Evolutionary conservation across 2,797 vertebrate species (phyloP).

Genomic region (Chaetophractus vellerosus): DNA sequence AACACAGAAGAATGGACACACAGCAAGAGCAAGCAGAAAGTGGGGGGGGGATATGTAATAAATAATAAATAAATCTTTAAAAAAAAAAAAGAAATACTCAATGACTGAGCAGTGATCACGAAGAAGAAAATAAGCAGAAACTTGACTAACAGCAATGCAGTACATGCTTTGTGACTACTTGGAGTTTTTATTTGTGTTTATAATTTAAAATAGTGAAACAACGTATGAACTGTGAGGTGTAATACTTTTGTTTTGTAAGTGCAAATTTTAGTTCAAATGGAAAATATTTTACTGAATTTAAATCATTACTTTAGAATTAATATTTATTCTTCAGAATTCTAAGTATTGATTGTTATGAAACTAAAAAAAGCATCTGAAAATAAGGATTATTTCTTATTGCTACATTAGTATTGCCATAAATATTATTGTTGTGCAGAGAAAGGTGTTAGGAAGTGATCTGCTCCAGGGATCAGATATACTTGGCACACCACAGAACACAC

Average conservation of each 20-base stretch:
- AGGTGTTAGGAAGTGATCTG: neutral
- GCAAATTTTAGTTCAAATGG: neutral
- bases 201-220: neutral
- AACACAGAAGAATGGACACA: too few relatives aligned
- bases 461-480: neutral
- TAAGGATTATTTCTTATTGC: neutral
- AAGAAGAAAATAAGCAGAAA: too few relatives aligned
- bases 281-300: constrained; percentile 36
- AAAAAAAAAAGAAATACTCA: too few relatives aligned
- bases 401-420: too few relatives aligned
- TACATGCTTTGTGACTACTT: too few relatives aligned
- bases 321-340: constrained; percentile 25
- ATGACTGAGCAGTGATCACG: too few relatives aligned
- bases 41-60: too few relatives aligned
- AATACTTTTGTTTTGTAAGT: constrained; percentile 15
- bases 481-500: neutral
- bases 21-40: too few relatives aligned
- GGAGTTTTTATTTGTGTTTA: neutral
- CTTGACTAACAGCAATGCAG: too few relatives aligned
- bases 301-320: neutral
- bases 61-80: too few relatives aligned
- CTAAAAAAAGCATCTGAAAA: neutral
- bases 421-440: neutral
- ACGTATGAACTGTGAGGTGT: neutral
- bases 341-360: neutral